A percentile compares a stretch with the other conserved stretches of the same genome.
These are phyloP conservation scores for Anolis carolinensis DNA, from an alignment of 2,113 vertebrate species.

Conservation along the genomic window DNA sequence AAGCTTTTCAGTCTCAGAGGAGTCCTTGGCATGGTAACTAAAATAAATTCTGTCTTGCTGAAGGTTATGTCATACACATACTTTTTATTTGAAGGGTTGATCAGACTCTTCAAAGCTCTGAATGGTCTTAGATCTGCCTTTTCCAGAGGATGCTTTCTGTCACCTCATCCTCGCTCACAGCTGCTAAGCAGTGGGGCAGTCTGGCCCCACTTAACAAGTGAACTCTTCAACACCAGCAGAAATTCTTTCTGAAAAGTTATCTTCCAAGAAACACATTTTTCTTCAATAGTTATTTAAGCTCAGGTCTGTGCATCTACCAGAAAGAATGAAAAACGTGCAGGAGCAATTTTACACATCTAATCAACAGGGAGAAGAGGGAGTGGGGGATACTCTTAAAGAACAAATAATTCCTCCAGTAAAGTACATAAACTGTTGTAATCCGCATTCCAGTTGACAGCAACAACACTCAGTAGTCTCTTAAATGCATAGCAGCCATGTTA, in stretches of 20 bases:
- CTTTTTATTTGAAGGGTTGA: slow-evolving; percentile 21
- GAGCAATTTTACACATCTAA: not conserved
- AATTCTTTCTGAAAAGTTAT: not conserved
- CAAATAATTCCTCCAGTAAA: not conserved
- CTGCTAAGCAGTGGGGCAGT: not conserved
- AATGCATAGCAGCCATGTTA: not conserved
- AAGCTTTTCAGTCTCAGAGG: slow-evolving; percentile 12
- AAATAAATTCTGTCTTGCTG: slow-evolving; percentile 30
- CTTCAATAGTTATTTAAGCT: not conserved
- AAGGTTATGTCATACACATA: slow-evolving; percentile 15
- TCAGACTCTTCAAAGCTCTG: slow-evolving; percentile 29
- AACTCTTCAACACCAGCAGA: not conserved
- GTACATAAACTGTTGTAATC: not conserved
- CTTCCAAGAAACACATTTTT: not conserved
- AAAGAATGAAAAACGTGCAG: not conserved
- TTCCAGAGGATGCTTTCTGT: slow-evolving; percentile 18
- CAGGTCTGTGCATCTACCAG: not conserved
- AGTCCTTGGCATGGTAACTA: slow-evolving; percentile 9
- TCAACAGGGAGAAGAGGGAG: not conserved
- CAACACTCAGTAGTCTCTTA: not conserved
- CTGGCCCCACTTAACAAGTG: not conserved
- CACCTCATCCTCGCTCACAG: slow-evolving; percentile 5
- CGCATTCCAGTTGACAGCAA: not conserved
- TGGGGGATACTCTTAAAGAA: not conserved
- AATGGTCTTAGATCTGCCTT: slow-evolving; percentile 25